Evolutionary conservation across 1,140 invertebrate species (phyloP), one percentile per base, ranked within the genome.

Genomic region (Samia ricini): DNA sequence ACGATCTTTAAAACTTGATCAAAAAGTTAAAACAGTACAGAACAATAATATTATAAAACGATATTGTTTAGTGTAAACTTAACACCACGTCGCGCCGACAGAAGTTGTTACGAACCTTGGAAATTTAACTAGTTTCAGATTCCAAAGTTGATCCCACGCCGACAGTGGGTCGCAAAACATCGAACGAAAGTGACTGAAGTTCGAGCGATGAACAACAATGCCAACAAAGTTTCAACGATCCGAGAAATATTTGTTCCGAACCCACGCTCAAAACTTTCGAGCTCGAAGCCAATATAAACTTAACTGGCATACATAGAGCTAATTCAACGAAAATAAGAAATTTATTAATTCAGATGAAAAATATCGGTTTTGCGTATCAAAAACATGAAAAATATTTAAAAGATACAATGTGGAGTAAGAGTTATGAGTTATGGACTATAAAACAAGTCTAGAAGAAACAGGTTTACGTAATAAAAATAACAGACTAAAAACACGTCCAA

Each of bases 161-260:
- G 56, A 63, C 64, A 64, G 65, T 68, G 65, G 63, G 64, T 76
- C 61, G 74, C 64, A 61, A 63, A 66, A 71, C 55, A 56, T 63
- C 62, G 68, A 72, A 74, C 73, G 74, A 83, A 83, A 84, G 79
- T 82, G 73, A 77, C 75, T 69, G 36, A 86, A 83, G 66, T 86
- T 83, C 50, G 61, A 60, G 29, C 72, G 71, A 72, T 64, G 67
- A 75, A 79, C 72, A 78, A 77, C 71, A 70, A 72, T 68, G 62
- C 63, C 65, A 69, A 63, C 68, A 73, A 81, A 86, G 69, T 86
- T 84, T 42, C 67, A 70, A 62, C 71, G 71, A 76, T 78, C 74
- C 76, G 29, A 71, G 69, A 71, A 77, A 81, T 84, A 84, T 83
- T 83, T 78, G 79, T 72, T 74, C 70, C 54, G 66, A 68, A 60